Evolutionary conservation across 2,113 vertebrate species (phyloP), one percentile per base, ranked within the genome.

Genomic region (Acanthisitta chloris): DNA sequence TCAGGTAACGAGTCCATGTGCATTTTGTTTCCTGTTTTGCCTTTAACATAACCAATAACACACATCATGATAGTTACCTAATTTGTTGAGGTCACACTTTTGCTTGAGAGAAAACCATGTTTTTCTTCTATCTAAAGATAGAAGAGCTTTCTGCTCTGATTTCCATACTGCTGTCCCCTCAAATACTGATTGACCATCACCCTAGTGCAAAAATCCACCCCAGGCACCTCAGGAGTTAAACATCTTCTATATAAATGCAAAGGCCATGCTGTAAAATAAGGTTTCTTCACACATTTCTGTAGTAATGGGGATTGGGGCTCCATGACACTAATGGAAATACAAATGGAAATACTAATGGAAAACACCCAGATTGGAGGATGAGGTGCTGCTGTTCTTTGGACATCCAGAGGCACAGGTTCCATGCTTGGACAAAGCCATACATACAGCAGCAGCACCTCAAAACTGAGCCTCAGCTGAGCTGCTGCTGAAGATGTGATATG

Each of bases 291-390:
- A 26, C 11, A 16, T 46, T 52, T 40, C 62, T 43, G 16, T 3
- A 49, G 18, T 5, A 7, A 2, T 0, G 1, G 23, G 13, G 12
- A 10, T 1, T 29, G 28, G 14, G 46, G 24, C 24, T 34, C 1
- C 1, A 17, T 8, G 25, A 78, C 26, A 4, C 4, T 28, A 23
- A 2, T 3, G 24, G 14, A 26, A 70, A 51, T 7, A 65, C n/a
- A n/a, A n/a, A n/a, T n/a, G n/a, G n/a, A n/a, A n/a, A n/a, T n/a
- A n/a, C n/a, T n/a, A n/a, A n/a, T n/a, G n/a, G n/a, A 36, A 38
- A 9, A 13, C 1, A 12, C 1, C 3, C 46, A 17, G 33, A n/a
- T 2, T 33, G 51, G 48, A 79, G 40, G 55, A 43, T 0, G 15
- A 20, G 26, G 10, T 58, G 65, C 33, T 86, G 49, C 59, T 64